Conservation (phyloP, 2,797 vertebrate genomes). For the Netta rufina region DNA sequence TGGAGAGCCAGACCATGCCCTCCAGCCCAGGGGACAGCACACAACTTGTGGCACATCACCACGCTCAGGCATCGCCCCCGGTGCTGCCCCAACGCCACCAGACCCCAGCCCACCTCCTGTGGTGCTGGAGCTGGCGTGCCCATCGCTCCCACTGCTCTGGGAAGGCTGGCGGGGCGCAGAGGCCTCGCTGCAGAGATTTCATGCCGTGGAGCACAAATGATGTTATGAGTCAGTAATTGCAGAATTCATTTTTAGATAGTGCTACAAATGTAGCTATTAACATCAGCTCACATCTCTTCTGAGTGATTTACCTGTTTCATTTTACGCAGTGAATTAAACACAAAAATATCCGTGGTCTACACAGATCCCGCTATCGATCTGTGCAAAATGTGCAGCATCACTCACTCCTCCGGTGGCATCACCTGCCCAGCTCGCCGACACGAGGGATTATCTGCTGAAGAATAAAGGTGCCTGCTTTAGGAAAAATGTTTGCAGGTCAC, state of each 20-base stretch:
- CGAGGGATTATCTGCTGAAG: background rate
- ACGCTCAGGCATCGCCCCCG: rapidly evolving
- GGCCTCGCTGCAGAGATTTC: background rate
- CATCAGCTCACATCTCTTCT: background rate
- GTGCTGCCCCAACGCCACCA: no score
- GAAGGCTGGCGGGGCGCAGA: rapidly evolving
- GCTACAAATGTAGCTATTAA: background rate
- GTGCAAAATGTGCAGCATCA: background rate
- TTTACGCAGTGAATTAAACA: constrained; percentile 45
- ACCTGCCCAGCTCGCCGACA: rapidly evolving
- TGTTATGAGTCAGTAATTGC: constrained; percentile 28
- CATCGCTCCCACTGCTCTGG: background rate
- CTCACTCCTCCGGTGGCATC: background rate
- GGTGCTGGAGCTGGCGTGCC: no score
- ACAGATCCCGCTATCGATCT: background rate
- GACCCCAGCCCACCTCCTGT: no score
- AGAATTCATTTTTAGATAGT: background rate
- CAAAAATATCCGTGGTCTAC: background rate
- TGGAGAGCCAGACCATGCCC: rapidly evolving
- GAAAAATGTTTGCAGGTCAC: background rate
- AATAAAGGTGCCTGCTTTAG: rapidly evolving
- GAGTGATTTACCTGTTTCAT: constrained; percentile 66
- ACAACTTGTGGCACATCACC: rapidly evolving
- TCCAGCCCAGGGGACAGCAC: rapidly evolving
- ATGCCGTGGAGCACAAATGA: rapidly evolving